These are phyloP conservation scores for Glossosoma conforme DNA, from an alignment of 1,140 invertebrate genomes.

Conservation along the genomic window DNA sequence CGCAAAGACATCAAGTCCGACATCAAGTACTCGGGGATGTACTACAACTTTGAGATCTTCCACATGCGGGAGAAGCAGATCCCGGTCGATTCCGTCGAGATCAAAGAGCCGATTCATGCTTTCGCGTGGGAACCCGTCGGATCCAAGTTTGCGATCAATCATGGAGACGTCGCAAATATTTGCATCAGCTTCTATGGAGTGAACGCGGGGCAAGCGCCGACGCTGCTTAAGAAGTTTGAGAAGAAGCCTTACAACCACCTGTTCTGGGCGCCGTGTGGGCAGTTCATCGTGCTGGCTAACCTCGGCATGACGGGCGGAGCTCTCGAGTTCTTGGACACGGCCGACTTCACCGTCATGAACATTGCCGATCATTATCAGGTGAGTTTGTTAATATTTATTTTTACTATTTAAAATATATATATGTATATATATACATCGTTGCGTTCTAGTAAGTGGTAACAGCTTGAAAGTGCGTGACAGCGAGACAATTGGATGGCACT, in stretches of 20 bases:
- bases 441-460: too few species aligned
- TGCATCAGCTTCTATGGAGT: constrained; percentile 94
- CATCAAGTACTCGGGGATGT: constrained; percentile 94
- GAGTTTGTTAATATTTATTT: constrained; percentile 8
- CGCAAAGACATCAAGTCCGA: constrained; percentile 85
- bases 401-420: too few species aligned
- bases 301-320: constrained; percentile 81
- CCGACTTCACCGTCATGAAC: constrained; percentile 92
- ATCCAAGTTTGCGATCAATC: constrained; percentile 93
- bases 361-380: constrained; percentile 85
- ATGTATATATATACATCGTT: too few species aligned
- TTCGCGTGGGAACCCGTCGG: constrained; percentile 99
- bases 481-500: too few species aligned
- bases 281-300: constrained; percentile 89
- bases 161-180: constrained; percentile 84
- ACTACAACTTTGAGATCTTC: constrained; percentile 99
- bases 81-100: constrained; percentile 95
- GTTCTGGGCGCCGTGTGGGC: constrained; percentile 95
- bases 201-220: constrained; percentile 81
- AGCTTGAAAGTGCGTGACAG: too few species aligned
- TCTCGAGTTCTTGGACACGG: constrained; percentile 92
- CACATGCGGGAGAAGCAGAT: constrained; percentile 97
- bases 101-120: constrained; percentile 87
- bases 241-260: constrained; percentile 89
- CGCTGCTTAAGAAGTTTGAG: constrained; percentile 84